Evolutionary conservation across 2,888 invertebrate species (phyloP), one percentile per base, ranked within the genome.

Genomic region (Drosophila anceps): DNA sequence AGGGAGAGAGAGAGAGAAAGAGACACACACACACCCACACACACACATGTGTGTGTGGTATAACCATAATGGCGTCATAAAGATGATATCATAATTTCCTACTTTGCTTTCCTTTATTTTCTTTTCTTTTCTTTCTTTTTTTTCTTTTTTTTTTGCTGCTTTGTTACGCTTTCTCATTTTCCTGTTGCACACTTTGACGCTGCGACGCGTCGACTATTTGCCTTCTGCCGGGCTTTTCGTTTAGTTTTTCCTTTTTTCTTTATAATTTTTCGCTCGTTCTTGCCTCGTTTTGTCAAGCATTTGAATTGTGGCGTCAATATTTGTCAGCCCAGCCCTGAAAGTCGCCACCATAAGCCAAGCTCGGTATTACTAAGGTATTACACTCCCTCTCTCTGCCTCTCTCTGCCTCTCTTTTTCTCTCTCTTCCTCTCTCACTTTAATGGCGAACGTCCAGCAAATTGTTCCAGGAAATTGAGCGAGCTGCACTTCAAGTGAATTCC

Each of bases 41-140:
- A 66, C 50, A 57, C 55, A 39, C 66, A 62, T 55, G 59, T 35
- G 41, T 57, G 61, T 51, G 54, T 41, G 58, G 48, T 63, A 58
- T 74, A 76, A 81, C 84, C 81, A 80, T 88, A 88, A 83, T 83
- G 83, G 83, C 88, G 88, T 88, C 83, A 83, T 83, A 83, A 83
- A 83, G 86, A 83, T 83, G 83, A 83, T 83, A 83, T 83, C 83
- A 83, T 83, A 83, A 83, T 83, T 88, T 83, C 83, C 88, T 82
- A 80, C 88, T 83, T 83, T 89, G 72, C 82, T 82, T 84, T 74
- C 62, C 70, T 68, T 48, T 48, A 48, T 48, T 48, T 27, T 48
- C n/a, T 29, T 48, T 27, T 27, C 15, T 48, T 29, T 31, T 18
- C 48, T 5, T 43, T 10, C 1, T 43, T 12, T 43, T 20, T 43